Conservation (phyloP, 2,888 invertebrate genomes). For the Drosophila subsilvestris region DNA sequence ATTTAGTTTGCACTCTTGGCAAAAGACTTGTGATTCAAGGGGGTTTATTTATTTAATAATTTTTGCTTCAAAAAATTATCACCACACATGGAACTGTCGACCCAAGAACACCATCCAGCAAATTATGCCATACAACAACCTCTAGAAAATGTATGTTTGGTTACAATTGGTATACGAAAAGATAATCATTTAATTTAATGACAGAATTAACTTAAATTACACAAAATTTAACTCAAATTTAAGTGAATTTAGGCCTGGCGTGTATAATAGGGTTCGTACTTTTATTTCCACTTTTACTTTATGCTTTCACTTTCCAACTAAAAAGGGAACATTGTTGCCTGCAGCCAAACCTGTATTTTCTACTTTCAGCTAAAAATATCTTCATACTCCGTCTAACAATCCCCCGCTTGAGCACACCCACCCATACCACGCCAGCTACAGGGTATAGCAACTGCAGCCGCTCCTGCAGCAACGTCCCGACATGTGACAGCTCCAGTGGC, state of each 20-base stretch:
- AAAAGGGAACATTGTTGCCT: not conserved
- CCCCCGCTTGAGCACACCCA: not conserved
- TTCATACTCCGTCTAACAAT: too few relatives aligned
- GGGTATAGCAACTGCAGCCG: conserved; percentile 7
- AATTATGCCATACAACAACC: too few relatives aligned
- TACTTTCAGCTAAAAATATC: too few relatives aligned
- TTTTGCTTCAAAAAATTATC: too few relatives aligned
- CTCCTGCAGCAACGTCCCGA: conserved; percentile 41
- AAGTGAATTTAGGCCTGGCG: not conserved
- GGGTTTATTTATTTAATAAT: too few relatives aligned
- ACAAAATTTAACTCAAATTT: not conserved
- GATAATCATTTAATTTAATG: not conserved
- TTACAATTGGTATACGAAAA: not conserved
- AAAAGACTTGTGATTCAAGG: too few relatives aligned
- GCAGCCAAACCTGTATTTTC: too few relatives aligned
- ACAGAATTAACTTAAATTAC: not conserved
- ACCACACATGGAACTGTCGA: too few relatives aligned
- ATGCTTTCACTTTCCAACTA: not conserved
- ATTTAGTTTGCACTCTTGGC: too few relatives aligned
- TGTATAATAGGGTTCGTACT: not conserved
- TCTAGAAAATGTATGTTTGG: not conserved
- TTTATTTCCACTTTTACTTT: not conserved
- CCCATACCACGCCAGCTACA: conserved; percentile 8
- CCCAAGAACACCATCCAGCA: too few relatives aligned
- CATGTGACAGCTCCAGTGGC: conserved; percentile 63